Evolutionary conservation across 2,888 invertebrate genomes (phyloP).

Genomic region (Archips crataeganus): DNA sequence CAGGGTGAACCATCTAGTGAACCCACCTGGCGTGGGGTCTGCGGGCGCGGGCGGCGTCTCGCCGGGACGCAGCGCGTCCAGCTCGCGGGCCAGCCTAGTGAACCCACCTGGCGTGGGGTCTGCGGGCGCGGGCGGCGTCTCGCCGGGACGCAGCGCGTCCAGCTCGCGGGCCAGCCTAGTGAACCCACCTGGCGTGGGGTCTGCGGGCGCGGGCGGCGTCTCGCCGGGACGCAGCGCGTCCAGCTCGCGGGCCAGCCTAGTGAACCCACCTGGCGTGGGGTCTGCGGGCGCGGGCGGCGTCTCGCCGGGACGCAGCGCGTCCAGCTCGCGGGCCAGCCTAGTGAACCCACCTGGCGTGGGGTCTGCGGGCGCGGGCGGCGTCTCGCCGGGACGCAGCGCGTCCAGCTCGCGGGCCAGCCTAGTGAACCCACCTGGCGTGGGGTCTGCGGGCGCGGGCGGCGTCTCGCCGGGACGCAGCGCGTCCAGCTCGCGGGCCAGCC

Average conservation of each 20-base stretch:
- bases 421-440: too few species aligned
- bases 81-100: conserved; percentile 69
- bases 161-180: conserved; percentile 77
- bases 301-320: conserved; percentile 55
- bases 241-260: conserved; percentile 77
- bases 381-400: too few species aligned
- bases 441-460: too few species aligned
- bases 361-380: too few species aligned
- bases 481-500: too few species aligned
- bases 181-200: neutral
- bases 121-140: conserved; percentile 49
- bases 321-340: too few species aligned
- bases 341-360: too few species aligned
- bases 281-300: conserved; percentile 49
- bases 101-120: neutral
- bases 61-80: conserved; percentile 62
- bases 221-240: conserved; percentile 57
- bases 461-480: too few species aligned
- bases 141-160: conserved; percentile 56
- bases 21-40: neutral
- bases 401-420: too few species aligned
- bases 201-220: conserved; percentile 49
- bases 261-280: neutral
- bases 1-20: neutral
- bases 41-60: conserved; percentile 50